A percentile compares a stretch with the other conserved stretches of the same genome.
Evolutionary conservation across 2,888 invertebrate genomes (phyloP).

Genomic region (Salpingus planirostris): DNA sequence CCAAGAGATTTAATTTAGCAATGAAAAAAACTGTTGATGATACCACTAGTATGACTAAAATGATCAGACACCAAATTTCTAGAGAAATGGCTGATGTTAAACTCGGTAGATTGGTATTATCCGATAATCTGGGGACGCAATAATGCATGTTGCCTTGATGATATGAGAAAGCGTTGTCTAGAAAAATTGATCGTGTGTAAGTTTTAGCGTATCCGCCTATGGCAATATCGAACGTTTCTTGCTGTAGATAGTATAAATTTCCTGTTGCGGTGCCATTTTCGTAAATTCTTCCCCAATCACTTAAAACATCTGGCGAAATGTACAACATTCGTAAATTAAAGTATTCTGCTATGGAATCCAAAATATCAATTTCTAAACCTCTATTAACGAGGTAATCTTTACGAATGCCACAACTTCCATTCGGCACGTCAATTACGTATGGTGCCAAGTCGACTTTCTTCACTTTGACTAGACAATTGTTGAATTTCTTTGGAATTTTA

Average conservation of each 20-base stretch:
- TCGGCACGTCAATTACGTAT: conserved; percentile 2
- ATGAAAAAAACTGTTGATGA: too few relatives aligned
- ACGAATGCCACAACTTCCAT: neutral
- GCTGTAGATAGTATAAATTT: conserved; percentile 3
- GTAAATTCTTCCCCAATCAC: conserved; percentile 1
- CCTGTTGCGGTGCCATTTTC: conserved; percentile 3
- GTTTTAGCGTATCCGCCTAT: conserved; percentile 3
- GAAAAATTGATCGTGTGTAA: too few relatives aligned
- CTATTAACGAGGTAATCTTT: neutral
- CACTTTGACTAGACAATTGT: conserved; percentile 2
- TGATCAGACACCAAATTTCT: too few relatives aligned
- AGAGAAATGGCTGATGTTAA: too few relatives aligned
- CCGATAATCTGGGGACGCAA: too few relatives aligned
- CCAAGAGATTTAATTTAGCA: too few relatives aligned
- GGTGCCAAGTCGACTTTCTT: conserved; percentile 2
- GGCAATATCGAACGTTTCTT: conserved; percentile 1
- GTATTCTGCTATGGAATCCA: conserved; percentile 2
- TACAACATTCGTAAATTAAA: conserved; percentile 2
- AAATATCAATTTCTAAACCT: conserved; percentile 3
- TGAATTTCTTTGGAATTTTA: conserved; percentile 12
- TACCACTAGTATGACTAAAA: too few relatives aligned
- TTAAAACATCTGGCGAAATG: neutral
- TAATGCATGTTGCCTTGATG: too few relatives aligned
- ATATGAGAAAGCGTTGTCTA: too few relatives aligned
- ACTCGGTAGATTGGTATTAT: too few relatives aligned